phyloP scores from a whole-genome alignment of 2,888 invertebrate genomes.

The Himalopsyche anomala region DNA sequence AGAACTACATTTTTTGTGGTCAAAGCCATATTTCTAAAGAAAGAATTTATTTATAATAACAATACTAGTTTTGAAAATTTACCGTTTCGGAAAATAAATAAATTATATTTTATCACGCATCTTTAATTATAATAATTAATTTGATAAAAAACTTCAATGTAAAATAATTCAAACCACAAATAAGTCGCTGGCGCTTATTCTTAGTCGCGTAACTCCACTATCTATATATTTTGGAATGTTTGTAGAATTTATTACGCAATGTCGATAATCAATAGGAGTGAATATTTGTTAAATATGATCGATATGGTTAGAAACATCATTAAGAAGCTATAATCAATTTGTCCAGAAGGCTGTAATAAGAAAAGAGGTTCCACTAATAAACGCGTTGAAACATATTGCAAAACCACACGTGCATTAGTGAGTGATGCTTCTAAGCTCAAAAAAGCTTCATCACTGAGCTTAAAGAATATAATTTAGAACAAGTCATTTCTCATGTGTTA shows the following conservation, averaged over 20 bases:
- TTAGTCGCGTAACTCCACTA: no score
- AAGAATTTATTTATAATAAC: no score
- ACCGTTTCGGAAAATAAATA: no score
- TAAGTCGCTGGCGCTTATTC: no score
- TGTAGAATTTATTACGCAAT: neutral
- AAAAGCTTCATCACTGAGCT: neutral
- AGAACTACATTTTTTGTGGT: no score
- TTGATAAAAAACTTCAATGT: no score
- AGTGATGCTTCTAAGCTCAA: neutral
- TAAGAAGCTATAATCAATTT: neutral
- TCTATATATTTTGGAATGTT: neutral
- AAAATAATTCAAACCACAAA: no score
- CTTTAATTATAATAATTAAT: no score
- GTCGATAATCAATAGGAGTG: neutral
- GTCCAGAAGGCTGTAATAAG: neutral
- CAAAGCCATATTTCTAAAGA: no score
- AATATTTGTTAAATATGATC: neutral
- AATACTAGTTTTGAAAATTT: no score
- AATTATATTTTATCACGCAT: no score
- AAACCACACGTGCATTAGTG: slow-evolving; percentile 15
- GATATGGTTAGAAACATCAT: neutral
- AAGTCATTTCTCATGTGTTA: neutral
- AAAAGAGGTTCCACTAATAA: neutral
- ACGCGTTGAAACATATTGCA: neutral
- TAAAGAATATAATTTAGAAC: neutral